These are phyloP conservation scores for Ooceraea biroi DNA, from an alignment of 1,140 invertebrate species.

Conservation along the genomic window DNA sequence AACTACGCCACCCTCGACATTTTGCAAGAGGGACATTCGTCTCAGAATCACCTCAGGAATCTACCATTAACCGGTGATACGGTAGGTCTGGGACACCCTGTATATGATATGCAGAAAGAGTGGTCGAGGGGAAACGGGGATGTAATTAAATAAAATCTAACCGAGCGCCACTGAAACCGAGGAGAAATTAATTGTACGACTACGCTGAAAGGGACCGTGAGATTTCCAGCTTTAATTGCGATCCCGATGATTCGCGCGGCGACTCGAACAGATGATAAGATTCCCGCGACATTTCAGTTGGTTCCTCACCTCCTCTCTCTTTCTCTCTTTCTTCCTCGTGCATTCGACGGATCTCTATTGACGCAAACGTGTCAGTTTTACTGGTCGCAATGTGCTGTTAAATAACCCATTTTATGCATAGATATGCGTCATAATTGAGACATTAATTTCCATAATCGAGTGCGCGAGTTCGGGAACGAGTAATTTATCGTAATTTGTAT, in stretches of 20 bases:
- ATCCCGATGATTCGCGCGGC: slow-evolving; percentile 50
- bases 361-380: slow-evolving; percentile 6
- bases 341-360: neutral
- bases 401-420: slow-evolving; percentile 20
- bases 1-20: too few species aligned
- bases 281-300: slow-evolving; percentile 11
- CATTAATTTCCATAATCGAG: slow-evolving; percentile 34
- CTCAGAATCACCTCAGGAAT: too few species aligned
- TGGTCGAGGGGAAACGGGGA: too few species aligned
- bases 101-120: too few species aligned
- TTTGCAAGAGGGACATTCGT: too few species aligned
- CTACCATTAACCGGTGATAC: too few species aligned
- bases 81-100: too few species aligned
- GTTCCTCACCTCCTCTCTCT: neutral
- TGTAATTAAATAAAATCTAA: slow-evolving; percentile 76
- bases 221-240: slow-evolving; percentile 75
- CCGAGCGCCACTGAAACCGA: slow-evolving; percentile 52
- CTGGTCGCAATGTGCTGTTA: neutral
- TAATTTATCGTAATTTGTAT: slow-evolving; percentile 39
- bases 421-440: neutral
- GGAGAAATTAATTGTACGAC: slow-evolving; percentile 73
- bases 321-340: neutral
- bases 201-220: slow-evolving; percentile 49
- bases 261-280: slow-evolving; percentile 33
- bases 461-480: neutral